A percentile compares a stretch with the other conserved stretches of the same genome.
phyloP scores from a whole-genome alignment of 2,113 vertebrate species.

The Dipodomys stephensi region DNA sequence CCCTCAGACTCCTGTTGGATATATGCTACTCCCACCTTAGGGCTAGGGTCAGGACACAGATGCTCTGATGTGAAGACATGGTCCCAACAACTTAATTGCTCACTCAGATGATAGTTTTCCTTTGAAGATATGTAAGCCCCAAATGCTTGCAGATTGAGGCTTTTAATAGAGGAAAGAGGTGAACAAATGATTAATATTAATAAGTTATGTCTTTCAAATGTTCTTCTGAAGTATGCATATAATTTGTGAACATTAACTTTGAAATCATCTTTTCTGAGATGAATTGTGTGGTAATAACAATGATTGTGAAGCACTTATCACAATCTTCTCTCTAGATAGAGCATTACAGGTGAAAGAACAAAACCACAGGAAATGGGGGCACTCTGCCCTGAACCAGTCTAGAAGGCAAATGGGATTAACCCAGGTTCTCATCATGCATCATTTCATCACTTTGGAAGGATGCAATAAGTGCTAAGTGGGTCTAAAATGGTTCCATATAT shows the following conservation, averaged over 20 bases:
- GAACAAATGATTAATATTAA: constrained; percentile 67
- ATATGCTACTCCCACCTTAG: neutral
- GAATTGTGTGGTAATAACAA: constrained; percentile 62
- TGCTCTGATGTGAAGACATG: neutral
- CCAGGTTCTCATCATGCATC: constrained; percentile 16
- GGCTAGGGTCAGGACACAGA: neutral
- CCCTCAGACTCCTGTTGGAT: neutral
- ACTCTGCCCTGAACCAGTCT: neutral
- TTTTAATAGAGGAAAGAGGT: constrained; percentile 56
- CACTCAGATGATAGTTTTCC: constrained; percentile 47
- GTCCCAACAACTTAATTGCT: constrained; percentile 47
- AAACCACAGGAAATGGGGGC: constrained; percentile 26
- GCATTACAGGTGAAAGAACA: constrained; percentile 29
- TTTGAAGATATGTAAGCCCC: constrained; percentile 47
- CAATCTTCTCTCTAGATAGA: constrained; percentile 24
- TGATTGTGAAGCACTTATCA: constrained; percentile 30
- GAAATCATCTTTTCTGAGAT: constrained; percentile 62
- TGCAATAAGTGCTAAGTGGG: constrained; percentile 21
- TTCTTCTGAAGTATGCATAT: constrained; percentile 64
- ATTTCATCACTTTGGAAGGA: neutral
- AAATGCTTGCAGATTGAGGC: constrained; percentile 40
- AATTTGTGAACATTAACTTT: constrained; percentile 67
- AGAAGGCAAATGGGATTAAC: neutral
- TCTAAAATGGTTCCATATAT: constrained; percentile 35
- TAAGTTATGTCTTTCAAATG: constrained; percentile 60